These are phyloP conservation scores for Dicyrtoma fusca DNA, from an alignment of 2,888 invertebrate species.

Conservation along the genomic window DNA sequence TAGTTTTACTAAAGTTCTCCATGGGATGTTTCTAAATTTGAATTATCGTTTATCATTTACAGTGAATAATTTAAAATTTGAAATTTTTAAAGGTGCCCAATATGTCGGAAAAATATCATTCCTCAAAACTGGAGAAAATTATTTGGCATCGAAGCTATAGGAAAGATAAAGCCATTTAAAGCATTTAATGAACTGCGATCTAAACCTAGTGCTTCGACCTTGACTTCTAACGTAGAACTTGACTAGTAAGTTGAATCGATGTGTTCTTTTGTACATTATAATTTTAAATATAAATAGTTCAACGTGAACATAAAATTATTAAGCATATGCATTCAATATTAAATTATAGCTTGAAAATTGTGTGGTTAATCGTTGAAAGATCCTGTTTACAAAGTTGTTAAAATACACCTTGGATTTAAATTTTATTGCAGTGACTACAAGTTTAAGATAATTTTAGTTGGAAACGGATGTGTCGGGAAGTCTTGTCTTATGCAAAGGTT, in stretches of 20 bases:
- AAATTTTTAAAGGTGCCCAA: slow-evolving; percentile 46
- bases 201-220: not conserved
- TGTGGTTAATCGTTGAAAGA: no score
- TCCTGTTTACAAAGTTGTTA: no score
- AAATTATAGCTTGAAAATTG: not conserved
- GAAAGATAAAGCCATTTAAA: slow-evolving; percentile 19
- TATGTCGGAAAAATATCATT: slow-evolving; percentile 43
- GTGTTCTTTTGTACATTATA: no score
- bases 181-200: slow-evolving; percentile 12
- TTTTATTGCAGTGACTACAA: slow-evolving; percentile 48
- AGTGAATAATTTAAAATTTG: not conserved
- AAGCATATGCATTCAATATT: not conserved
- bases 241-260: slow-evolving; percentile 42
- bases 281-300: slow-evolving; percentile 42
- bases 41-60: not conserved
- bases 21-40: no score
- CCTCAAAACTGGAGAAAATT: slow-evolving; percentile 48
- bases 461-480: slow-evolving; percentile 93
- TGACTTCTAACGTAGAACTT: not conserved
- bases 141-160: slow-evolving; percentile 45
- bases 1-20: no score
- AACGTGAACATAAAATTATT: slow-evolving; percentile 8
- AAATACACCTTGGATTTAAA: no score
- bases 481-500: slow-evolving; percentile 94
- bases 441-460: slow-evolving; percentile 69